Base-by-base conservation (phyloP, 2,797 vertebrate genomes). In the Pagetopsis macropterus region DNA sequence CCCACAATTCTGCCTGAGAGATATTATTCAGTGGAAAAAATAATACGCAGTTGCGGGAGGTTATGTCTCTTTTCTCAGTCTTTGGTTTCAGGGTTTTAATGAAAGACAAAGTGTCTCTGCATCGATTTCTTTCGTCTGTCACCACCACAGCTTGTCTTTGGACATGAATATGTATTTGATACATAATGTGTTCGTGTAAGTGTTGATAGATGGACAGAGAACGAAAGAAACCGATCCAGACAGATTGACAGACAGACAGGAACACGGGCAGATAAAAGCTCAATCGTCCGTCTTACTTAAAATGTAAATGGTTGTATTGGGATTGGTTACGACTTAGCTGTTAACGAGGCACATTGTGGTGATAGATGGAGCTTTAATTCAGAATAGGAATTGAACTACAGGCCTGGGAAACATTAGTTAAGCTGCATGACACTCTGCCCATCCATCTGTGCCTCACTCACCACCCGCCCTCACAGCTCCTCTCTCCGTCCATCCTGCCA, bases 331-430 rank as follows among this genome's bases (percentile, higher is more conserved):
- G 54, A 76, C 78, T 76, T 74, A 76, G 2, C 77, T 59, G 84
- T 84, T 93, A 93, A 93, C 82, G 84, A 91, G 89, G 78, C 87
- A 72, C 82, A 71, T 45, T 15, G 76, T 56, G 72, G 78, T 91
- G 87, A 93, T 91, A 78, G 83, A 93, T 91, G 84, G 73, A 46
- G 76, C 77, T 89, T 88, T 90, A 88, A 91, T 89, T 92, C 84
- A 89, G 87, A 84, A 74, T 82, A 87, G 84, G 87, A 92, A 91
- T 89, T 88, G 89, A 91, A 92, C 88, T 86, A 87, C 82, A 86
- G 84, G 81, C 83, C 79, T 72, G 90, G 92, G 88, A 89, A 83
- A 87, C 89, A 92, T 92, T 87, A 89, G 67, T 89, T 84, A 87
- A 77, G 75, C 70, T 72, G 62, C 62, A 40, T 77, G 87, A 88